A percentile compares a stretch with the other conserved stretches of the same genome.
Conservation (phyloP, 2,888 invertebrate genomes). For the Eudiplozoon nipponicum region DNA sequence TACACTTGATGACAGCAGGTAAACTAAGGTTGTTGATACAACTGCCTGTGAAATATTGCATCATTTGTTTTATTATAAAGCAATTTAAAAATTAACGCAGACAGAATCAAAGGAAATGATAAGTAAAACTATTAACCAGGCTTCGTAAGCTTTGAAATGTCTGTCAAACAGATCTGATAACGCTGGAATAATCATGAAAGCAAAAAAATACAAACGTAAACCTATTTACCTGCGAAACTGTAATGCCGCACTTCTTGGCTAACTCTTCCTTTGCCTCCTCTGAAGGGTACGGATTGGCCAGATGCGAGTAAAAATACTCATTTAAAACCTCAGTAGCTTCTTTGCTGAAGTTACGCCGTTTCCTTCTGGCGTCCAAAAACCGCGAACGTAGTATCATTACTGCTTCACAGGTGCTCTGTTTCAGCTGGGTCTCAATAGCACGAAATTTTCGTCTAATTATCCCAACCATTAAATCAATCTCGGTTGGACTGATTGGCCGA, state of each 20-base stretch:
- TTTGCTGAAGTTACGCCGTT: conserved; percentile 92
- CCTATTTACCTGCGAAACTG: conserved; percentile 49
- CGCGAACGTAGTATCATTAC: conserved; percentile 80
- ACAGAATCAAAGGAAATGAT: too few relatives aligned
- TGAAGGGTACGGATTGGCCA: conserved; percentile 94
- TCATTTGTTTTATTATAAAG: too few relatives aligned
- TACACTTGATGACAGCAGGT: too few relatives aligned
- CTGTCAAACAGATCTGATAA: too few relatives aligned
- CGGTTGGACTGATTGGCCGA: conserved; percentile 76
- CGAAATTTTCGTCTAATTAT: conserved; percentile 87
- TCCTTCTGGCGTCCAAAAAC: conserved; percentile 40
- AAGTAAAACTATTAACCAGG: too few relatives aligned
- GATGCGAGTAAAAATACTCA: conserved; percentile 95
- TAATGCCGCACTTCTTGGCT: conserved; percentile 90
- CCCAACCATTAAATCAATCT: conserved; percentile 93
- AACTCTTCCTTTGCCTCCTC: conserved; percentile 98
- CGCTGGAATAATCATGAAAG: too few relatives aligned
- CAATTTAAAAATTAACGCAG: not conserved
- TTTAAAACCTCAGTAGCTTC: conserved; percentile 94
- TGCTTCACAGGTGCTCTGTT: conserved; percentile 94
- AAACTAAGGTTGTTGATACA: too few relatives aligned
- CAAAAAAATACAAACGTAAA: not conserved
- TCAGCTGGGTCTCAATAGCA: conserved; percentile 42
- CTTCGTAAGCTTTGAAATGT: too few relatives aligned
- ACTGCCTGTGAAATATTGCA: too few relatives aligned